phyloP scores from a whole-genome alignment of 2,113 vertebrate species.

The Cyphomyrus discorhynchus region DNA sequence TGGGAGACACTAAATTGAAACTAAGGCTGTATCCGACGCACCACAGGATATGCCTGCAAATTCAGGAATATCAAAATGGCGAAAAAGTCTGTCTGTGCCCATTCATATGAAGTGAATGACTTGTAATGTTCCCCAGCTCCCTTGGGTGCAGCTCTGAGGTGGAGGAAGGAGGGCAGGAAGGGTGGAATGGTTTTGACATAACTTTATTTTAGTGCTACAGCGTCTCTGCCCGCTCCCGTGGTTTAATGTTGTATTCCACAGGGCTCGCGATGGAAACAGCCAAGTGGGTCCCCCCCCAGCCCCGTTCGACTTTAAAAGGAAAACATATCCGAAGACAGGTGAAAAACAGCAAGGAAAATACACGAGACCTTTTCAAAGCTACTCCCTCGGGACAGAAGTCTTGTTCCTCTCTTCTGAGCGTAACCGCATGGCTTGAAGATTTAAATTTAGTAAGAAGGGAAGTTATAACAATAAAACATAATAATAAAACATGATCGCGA shows the following conservation, averaged over 20 bases:
- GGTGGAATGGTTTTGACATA: slow-evolving; percentile 96
- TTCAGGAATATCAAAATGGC: slow-evolving; percentile 84
- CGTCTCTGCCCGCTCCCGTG: slow-evolving; percentile 76
- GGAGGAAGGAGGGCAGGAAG: slow-evolving; percentile 81
- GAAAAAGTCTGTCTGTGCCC: slow-evolving; percentile 97
- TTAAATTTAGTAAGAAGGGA: slow-evolving; percentile 54
- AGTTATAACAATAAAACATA: slow-evolving; percentile 35
- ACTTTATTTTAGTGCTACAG: slow-evolving; percentile 86
- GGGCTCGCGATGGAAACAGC: slow-evolving; percentile 80
- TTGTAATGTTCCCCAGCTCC: slow-evolving; percentile 85
- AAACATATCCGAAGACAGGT: slow-evolving; percentile 92
- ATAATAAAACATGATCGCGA: slow-evolving; percentile 44
- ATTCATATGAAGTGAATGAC: slow-evolving; percentile 88
- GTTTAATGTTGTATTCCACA: slow-evolving; percentile 83
- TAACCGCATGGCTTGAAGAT: slow-evolving; percentile 42
- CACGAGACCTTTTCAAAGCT: slow-evolving; percentile 33
- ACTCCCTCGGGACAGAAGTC: slow-evolving; percentile 41
- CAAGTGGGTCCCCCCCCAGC: slow-evolving; percentile 68
- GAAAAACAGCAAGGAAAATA: slow-evolving; percentile 72
- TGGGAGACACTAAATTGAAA: slow-evolving; percentile 97
- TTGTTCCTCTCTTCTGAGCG: slow-evolving; percentile 36
- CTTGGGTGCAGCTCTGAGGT: slow-evolving; percentile 74
- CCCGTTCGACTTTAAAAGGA: slow-evolving; percentile 74
- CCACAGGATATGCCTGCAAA: slow-evolving; percentile 99
- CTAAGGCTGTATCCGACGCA: slow-evolving; percentile 90